These are phyloP conservation scores for Drosophila mojavensis DNA, from an alignment of 1,140 invertebrate species.

Conservation along the genomic window DNA sequence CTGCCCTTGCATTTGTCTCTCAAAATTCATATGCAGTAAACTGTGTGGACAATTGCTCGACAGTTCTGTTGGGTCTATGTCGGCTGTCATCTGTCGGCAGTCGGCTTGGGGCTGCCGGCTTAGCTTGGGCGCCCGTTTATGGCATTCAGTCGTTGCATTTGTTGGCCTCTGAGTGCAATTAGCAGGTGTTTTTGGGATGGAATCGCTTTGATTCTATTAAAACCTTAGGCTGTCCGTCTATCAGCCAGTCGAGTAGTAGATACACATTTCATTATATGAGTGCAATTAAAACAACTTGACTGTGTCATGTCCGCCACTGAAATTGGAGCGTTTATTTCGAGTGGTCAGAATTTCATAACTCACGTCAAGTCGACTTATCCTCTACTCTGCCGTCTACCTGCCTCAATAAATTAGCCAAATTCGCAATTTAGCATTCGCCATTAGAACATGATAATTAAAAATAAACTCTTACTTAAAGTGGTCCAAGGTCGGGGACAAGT, in stretches of 20 bases:
- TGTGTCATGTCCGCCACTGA: slow-evolving; percentile 64
- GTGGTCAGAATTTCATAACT: slow-evolving; percentile 57
- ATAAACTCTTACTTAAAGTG: slow-evolving; percentile 17
- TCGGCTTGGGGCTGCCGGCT: neutral
- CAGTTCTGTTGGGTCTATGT: slow-evolving; percentile 19
- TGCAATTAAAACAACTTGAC: slow-evolving; percentile 71
- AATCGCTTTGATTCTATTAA: slow-evolving; percentile 55
- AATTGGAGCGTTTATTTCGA: slow-evolving; percentile 68
- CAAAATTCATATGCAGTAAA: slow-evolving; percentile 45
- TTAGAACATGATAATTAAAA: slow-evolving; percentile 44
- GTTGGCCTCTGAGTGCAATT: slow-evolving; percentile 42
- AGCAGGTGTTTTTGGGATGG: slow-evolving; percentile 55
- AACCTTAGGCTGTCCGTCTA: neutral
- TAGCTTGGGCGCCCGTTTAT: slow-evolving; percentile 10
- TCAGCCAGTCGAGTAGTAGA: slow-evolving; percentile 36
- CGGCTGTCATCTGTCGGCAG: neutral
- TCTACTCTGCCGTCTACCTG: slow-evolving; percentile 9
- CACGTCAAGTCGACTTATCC: slow-evolving; percentile 1
- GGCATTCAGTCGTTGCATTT: slow-evolving; percentile 5
- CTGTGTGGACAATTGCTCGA: slow-evolving; percentile 29
- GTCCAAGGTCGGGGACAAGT: slow-evolving; percentile 58
- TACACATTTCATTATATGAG: slow-evolving; percentile 52
- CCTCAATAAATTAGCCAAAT: slow-evolving; percentile 40
- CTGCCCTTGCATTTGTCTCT: slow-evolving; percentile 52
- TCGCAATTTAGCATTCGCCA: slow-evolving; percentile 41